Percentiles rank a stretch among this genome's conserved stretches.
These are phyloP conservation scores for Cryptops parisi DNA, from an alignment of 2,888 invertebrate species.

Conservation along the genomic window DNA sequence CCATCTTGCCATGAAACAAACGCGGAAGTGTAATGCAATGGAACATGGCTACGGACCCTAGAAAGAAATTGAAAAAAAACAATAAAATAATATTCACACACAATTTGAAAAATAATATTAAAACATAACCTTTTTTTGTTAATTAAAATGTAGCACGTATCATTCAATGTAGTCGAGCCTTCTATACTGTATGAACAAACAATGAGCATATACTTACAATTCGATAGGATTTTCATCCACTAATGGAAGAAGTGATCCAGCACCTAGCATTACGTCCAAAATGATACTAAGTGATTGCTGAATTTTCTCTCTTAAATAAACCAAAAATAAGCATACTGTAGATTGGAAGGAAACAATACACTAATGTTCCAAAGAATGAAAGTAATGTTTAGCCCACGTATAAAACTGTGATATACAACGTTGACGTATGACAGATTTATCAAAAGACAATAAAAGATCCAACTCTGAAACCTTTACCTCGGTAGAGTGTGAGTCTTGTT, in stretches of 20 bases:
- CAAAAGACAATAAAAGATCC: neutral
- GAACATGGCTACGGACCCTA: slow-evolving; percentile 40
- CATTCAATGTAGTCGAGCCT: no score
- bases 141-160: no score
- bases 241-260: slow-evolving; percentile 49
- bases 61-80: slow-evolving; percentile 22
- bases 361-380: neutral
- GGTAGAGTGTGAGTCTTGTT: no score
- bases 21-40: neutral
- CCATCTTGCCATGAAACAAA: no score
- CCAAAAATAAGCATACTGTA: no score
- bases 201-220: slow-evolving; percentile 45
- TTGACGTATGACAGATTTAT: neutral
- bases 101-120: neutral
- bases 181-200: no score
- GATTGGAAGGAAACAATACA: no score
- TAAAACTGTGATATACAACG: no score
- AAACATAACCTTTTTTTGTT: neutral
- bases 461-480: neutral
- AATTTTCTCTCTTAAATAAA: slow-evolving; percentile 46
- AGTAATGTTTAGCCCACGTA: neutral
- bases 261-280: slow-evolving; percentile 47
- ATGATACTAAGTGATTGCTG: slow-evolving; percentile 52
- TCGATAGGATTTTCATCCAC: slow-evolving; percentile 45
- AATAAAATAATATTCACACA: no score